Percentiles rank a stretch among this genome's conserved stretches.
Evolutionary conservation across 2,113 vertebrate species (phyloP).

Genomic region (Engraulis encrasicolus): DNA sequence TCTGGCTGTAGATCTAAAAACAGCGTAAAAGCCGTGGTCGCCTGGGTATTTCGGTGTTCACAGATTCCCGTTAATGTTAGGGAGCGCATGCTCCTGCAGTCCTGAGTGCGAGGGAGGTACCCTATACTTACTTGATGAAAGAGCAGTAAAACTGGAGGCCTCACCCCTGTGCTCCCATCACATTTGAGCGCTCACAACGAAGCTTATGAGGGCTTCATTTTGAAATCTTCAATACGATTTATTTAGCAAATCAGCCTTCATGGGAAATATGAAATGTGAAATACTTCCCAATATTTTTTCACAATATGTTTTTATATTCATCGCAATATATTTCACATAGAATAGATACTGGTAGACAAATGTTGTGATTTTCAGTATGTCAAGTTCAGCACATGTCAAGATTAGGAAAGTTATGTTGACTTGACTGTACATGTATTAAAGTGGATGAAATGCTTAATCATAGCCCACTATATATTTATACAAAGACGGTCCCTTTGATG

Average conservation of each 20-base stretch:
- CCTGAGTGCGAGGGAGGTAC: background rate
- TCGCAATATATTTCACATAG: no score
- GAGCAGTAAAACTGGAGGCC: background rate
- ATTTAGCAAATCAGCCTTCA: background rate
- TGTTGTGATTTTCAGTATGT: background rate
- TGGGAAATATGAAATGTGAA: background rate
- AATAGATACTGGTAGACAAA: no score
- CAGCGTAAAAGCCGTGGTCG: background rate
- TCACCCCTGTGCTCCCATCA: background rate
- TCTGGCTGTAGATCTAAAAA: background rate
- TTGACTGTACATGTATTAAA: background rate
- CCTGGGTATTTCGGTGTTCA: background rate
- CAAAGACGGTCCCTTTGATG: background rate
- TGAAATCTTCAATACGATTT: background rate
- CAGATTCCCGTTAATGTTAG: background rate
- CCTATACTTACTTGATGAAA: slow-evolving; percentile 19
- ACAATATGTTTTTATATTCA: background rate
- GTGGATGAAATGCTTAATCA: background rate
- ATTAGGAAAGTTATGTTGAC: background rate
- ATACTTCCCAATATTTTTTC: background rate
- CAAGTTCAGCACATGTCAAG: background rate
- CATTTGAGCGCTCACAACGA: background rate
- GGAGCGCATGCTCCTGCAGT: background rate
- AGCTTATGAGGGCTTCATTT: background rate
- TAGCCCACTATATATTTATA: background rate